Base-by-base conservation (phyloP, 2,797 vertebrate genomes). In the Tiaroga cobitis region DNA sequence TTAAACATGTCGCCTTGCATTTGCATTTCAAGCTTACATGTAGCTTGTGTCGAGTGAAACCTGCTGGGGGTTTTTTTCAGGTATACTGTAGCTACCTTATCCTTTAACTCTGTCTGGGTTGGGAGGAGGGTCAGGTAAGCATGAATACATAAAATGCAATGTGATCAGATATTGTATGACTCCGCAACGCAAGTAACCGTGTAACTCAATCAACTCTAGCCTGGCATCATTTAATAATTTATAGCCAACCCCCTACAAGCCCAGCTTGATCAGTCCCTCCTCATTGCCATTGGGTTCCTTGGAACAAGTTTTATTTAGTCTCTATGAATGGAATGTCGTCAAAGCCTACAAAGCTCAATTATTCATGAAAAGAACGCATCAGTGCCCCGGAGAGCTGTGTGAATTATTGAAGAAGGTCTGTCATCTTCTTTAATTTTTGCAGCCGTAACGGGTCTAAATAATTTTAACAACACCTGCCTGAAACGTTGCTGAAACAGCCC, bases 281-380 rank as follows among this genome's bases (percentile, higher is more conserved):
- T 85, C 82, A 83, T 88, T 87, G 86, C 88, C 85, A 85, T 18
- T 70, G 81, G 65, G 88, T 67, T 88, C 79, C 83, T 82, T 84
- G 87, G 84, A 90, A 89, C 86, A 41, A 81, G 85, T 86, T 85
- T 83, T 88, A 76, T 88, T 83, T 87, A 87, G 86, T 81, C 89
- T 79, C 91, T 88, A 88, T 93, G 90, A 93, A 92, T 91, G 90
- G 91, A 92, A 93, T 93, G 91, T 93, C 92, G 92, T 91, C 91
- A 88, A 87, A 89, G 90, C 92, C 91, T 63, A 91, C 91, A 91
- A 91, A 89, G 73, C 85, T 95, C 88, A 93, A 95, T 95, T 92
- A 95, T 96, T 95, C 91, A 95, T 93, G 91, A 90, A 74, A 89
- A 82, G 86, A 87, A 82, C 75, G 79, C 89, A 84, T 89, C 84